Percentiles rank a stretch among this genome's conserved stretches.
These are phyloP conservation scores for Lacerta viridis DNA, from an alignment of 2,797 vertebrate species.

Conservation along the genomic window DNA sequence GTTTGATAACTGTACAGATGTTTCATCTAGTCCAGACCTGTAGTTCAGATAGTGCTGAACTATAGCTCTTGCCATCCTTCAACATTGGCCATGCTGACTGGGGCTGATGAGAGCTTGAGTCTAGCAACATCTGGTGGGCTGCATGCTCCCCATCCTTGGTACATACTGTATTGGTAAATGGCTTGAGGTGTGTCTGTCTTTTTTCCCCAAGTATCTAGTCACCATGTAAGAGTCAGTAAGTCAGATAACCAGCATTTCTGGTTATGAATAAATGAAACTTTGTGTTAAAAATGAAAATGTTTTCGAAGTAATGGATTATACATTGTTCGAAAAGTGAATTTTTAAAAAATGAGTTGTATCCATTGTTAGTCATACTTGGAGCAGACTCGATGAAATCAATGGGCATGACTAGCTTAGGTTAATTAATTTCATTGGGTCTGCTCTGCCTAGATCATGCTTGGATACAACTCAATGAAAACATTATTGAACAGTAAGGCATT, in stretches of 20 bases:
- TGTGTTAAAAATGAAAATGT: not conserved
- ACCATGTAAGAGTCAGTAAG: not conserved
- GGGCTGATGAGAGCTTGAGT: not conserved
- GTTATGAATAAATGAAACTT: no score
- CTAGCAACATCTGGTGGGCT: not conserved
- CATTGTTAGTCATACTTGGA: no score
- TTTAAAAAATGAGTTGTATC: no score
- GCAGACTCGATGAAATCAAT: no score
- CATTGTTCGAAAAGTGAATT: constrained; percentile 10
- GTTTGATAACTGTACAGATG: not conserved
- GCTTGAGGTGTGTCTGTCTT: no score
- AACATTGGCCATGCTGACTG: not conserved
- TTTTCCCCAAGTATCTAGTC: no score
- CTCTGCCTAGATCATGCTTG: no score
- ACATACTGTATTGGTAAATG: no score
- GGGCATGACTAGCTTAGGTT: no score
- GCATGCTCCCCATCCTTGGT: not conserved
- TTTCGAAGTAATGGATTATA: not conserved
- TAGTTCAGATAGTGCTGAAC: not conserved
- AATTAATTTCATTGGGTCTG: no score
- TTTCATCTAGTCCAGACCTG: not conserved
- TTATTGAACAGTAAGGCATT: not conserved
- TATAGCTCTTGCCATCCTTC: not conserved
- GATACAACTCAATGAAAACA: no score
- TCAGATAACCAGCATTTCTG: not conserved